Conservation (phyloP, 35 echinoderm and acorn worm genomes). For the Apostichopus japonicus region DNA sequence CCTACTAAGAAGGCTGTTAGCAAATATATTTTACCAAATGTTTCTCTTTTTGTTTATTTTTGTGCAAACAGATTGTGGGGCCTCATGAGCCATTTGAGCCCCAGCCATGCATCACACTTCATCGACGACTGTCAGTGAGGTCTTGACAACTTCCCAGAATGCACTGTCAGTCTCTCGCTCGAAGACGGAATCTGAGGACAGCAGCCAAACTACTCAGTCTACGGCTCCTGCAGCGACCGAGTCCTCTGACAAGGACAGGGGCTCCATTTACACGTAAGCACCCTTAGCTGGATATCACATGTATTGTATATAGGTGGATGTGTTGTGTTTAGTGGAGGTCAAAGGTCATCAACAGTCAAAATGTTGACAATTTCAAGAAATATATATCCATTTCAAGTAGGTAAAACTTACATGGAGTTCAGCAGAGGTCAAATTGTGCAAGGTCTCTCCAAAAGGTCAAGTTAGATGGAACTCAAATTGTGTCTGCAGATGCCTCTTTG, state of each 20-base stretch:
- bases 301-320: too few species aligned
- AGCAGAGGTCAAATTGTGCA: too few species aligned
- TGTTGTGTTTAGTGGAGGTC: too few species aligned
- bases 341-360: too few species aligned
- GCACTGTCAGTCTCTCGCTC: constrained; percentile 3
- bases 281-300: too few species aligned
- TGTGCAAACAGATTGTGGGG: not conserved
- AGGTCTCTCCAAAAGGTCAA: too few species aligned
- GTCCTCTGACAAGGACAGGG: constrained; percentile 40
- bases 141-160: constrained; percentile 56
- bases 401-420: too few species aligned
- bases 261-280: constrained; percentile 54
- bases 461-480: too few species aligned
- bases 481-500: too few species aligned
- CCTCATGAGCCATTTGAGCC: not conserved
- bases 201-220: not conserved
- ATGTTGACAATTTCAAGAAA: too few species aligned
- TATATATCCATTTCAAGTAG: too few species aligned
- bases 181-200: constrained; percentile 1
- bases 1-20: not conserved
- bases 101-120: constrained; percentile 52
- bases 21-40: not conserved
- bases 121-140: constrained; percentile 18
- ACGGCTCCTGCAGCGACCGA: constrained; percentile 4
- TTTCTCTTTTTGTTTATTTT: not conserved